Conservation (phyloP, 2,797 vertebrate genomes). For the Florisuga fusca region DNA sequence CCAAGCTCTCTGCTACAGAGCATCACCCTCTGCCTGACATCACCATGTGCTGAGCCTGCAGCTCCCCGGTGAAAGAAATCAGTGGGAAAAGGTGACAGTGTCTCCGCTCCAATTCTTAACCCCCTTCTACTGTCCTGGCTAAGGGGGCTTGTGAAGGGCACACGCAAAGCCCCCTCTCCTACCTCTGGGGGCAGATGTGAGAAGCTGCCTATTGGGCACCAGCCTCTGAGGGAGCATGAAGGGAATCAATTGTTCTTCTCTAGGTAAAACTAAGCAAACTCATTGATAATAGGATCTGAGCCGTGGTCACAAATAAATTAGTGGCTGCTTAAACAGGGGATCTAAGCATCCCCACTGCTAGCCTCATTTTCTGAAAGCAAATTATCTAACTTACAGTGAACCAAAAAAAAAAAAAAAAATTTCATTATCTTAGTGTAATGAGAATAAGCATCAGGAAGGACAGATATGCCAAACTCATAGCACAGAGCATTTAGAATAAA, state of each 20-base stretch:
- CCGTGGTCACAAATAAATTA: accelerated
- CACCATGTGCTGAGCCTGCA: accelerated
- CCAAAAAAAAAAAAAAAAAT: neutral
- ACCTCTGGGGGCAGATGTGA: accelerated
- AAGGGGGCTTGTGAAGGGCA: accelerated
- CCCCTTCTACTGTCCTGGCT: accelerated
- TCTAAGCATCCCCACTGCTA: neutral
- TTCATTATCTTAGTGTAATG: neutral
- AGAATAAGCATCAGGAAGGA: neutral
- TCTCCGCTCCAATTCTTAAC: neutral
- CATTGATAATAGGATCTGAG: neutral
- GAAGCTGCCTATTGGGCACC: neutral
- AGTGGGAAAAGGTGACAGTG: neutral
- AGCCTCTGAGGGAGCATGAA: neutral
- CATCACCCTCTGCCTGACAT: neutral
- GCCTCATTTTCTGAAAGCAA: neutral
- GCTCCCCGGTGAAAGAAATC: accelerated
- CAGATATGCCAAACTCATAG: accelerated
- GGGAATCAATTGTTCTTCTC: accelerated
- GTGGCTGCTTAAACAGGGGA: neutral
- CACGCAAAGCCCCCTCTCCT: accelerated
- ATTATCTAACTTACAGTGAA: neutral
- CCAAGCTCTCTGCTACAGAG: neutral
- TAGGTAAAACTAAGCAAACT: neutral
- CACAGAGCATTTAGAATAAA: neutral